Percentiles rank a stretch among this genome's conserved stretches.
These are phyloP conservation scores for Ditula angustiorana DNA, from an alignment of 2,888 invertebrate genomes.

Conservation along the genomic window DNA sequence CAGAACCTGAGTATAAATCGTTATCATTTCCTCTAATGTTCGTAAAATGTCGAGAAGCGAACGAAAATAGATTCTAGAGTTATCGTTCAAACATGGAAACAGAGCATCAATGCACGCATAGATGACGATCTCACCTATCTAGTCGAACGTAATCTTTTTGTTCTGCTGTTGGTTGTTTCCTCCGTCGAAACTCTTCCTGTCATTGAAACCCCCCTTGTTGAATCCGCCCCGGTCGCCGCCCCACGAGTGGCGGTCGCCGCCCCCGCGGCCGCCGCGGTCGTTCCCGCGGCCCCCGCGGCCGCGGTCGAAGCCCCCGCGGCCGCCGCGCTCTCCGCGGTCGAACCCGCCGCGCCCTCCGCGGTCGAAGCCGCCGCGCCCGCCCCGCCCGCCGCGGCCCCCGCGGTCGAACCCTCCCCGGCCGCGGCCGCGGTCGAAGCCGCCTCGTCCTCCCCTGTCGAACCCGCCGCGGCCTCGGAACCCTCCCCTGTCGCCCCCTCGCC, in stretches of 20 bases:
- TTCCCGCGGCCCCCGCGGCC: conserved; percentile 61
- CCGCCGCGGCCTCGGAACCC: conserved; percentile 35
- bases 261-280: conserved; percentile 63
- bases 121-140: conserved; percentile 61
- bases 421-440: conserved; percentile 48
- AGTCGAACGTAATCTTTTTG: conserved; percentile 91
- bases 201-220: conserved; percentile 83
- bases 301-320: conserved; percentile 56
- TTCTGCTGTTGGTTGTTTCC: conserved; percentile 87
- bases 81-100: too few species aligned
- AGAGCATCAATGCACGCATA: neutral
- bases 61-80: too few species aligned
- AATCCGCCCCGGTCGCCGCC: conserved; percentile 76
- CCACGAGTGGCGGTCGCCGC: conserved; percentile 71
- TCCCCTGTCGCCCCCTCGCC: conserved; percentile 57
- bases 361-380: conserved; percentile 61
- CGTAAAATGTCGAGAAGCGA: too few species aligned
- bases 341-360: conserved; percentile 57
- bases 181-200: conserved; percentile 87
- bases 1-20: too few species aligned
- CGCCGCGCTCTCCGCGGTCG: conserved; percentile 57
- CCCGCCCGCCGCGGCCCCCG: conserved; percentile 63
- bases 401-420: conserved; percentile 58
- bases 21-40: too few species aligned
- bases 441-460: conserved; percentile 12